Percentiles rank a stretch among this genome's conserved stretches.
phyloP scores from a whole-genome alignment of 1,140 invertebrate species.

The Charaxes varanes region DNA sequence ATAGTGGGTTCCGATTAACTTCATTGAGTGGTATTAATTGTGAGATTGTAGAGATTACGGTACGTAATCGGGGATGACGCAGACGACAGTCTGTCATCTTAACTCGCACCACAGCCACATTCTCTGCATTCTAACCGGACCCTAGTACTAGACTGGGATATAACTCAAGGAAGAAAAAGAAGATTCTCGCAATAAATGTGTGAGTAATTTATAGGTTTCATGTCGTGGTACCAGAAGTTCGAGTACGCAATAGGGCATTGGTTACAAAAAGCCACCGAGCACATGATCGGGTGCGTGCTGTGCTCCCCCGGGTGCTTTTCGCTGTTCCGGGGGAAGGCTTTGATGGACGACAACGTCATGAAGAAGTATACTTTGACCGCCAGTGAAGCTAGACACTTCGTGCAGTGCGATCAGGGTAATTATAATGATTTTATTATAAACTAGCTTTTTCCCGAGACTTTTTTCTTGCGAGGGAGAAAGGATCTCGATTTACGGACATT shows the following conservation, averaged over 20 bases:
- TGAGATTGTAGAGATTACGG: too few species aligned
- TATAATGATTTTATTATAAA: background rate
- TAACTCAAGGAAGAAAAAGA: background rate
- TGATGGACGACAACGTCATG: conserved; percentile 99
- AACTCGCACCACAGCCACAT: too few species aligned
- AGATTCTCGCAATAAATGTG: background rate
- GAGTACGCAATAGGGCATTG: conserved; percentile 99
- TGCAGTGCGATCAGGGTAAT: conserved; percentile 97
- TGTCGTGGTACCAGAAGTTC: conserved; percentile 99
- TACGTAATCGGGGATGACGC: too few species aligned
- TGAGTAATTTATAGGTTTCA: conserved; percentile 53
- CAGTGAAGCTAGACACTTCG: conserved; percentile 95
- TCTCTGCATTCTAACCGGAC: too few species aligned
- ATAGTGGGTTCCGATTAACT: too few species aligned
- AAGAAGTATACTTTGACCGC: conserved; percentile 95
- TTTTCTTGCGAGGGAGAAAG: too few species aligned
- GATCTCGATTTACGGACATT: too few species aligned
- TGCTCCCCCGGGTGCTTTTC: conserved; percentile 99
- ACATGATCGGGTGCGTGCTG: conserved; percentile 97
- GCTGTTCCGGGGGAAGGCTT: conserved; percentile 94
- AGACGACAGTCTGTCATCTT: too few species aligned
- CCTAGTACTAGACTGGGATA: too few species aligned
- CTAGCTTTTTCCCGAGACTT: too few species aligned
- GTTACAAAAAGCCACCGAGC: conserved; percentile 99
- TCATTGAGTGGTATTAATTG: too few species aligned